Evolutionary conservation across 2,888 invertebrate genomes (phyloP), one percentile per base, ranked within the genome.

Genomic region (Nymphalis urticae): DNA sequence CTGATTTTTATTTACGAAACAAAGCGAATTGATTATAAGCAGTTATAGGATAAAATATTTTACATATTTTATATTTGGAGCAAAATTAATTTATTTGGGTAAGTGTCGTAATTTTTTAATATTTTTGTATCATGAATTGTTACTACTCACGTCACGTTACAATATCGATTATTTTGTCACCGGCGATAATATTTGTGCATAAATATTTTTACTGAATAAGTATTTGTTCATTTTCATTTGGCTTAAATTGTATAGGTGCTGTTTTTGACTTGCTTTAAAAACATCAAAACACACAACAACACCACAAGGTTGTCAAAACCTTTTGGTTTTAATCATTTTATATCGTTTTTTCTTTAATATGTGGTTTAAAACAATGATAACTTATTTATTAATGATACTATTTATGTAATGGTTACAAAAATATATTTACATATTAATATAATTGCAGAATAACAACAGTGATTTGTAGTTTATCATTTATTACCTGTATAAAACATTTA

Each of bases 121-220:
- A 3, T 62, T 58, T 13, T 64, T 66, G 48, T 54, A 51, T 62
- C 19, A 66, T 48, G 50, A 64, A 47, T 62, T 36, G 19, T 66
- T 58, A 16, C 27, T 70, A 50, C 76, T 79, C 79, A 79, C 77
- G 79, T 80, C 81, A 80, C 77, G 79, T 80, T 80, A 80, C 77
- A 76, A 74, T 84, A 84, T 83, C 78, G 83, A 84, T 84, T 80
- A 77, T 69, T 77, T 75, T 62, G 24, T 21, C 59, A 60, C 68
- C 71, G 68, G 70, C 19, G 47, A 48, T 61, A 62, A 36, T 36
- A 16, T 27, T 53, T 66, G n/a, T 66, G 10, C 10, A 32, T 48
- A 24, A 51, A 21, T 27, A 32, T 48, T 54, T 42, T 1, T 17
- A 56, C 19, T 8, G 24, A 54, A n/a, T 56, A 48, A 21, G 32